Percentiles rank a stretch among this genome's conserved stretches.
These are phyloP conservation scores for Chrysina gloriosa DNA, from an alignment of 2,888 invertebrate genomes.

Conservation along the genomic window DNA sequence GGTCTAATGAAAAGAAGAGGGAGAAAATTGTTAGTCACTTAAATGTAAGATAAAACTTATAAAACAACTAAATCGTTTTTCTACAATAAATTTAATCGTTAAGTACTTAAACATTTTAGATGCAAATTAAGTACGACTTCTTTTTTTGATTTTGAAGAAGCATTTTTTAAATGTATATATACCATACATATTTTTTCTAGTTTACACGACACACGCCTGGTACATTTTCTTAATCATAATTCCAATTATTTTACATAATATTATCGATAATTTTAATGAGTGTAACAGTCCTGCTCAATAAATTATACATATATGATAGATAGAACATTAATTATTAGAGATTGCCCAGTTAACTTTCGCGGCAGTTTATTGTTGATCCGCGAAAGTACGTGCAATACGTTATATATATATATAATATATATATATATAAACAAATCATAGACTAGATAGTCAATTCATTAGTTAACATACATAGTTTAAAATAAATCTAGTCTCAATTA, in stretches of 20 bases:
- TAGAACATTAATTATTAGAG: conserved; percentile 25
- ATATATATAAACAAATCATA: conserved; percentile 30
- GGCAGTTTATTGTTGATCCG: conserved; percentile 62
- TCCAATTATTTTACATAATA: conserved; percentile 23
- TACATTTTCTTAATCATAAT: conserved; percentile 19
- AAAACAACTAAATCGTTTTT: not conserved
- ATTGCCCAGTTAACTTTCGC: conserved; percentile 62
- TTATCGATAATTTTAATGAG: conserved; percentile 29
- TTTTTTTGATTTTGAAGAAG: not conserved
- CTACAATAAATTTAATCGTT: not conserved
- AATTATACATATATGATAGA: conserved; percentile 51
- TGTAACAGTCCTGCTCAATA: conserved; percentile 59
- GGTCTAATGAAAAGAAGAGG: no score
- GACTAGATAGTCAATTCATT: conserved; percentile 48
- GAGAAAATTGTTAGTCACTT: not conserved
- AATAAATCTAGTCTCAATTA: conserved; percentile 47
- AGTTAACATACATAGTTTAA: conserved; percentile 42
- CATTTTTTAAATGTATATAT: not conserved
- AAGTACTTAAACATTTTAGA: not conserved
- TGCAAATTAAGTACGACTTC: not conserved
- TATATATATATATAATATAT: conserved; percentile 39
- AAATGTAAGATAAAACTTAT: not conserved
- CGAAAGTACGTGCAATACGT: conserved; percentile 63
- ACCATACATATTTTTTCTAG: not conserved
- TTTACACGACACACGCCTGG: not conserved